These are phyloP conservation scores for Patella vulgata DNA, from an alignment of 1,140 invertebrate genomes.

Conservation along the genomic window DNA sequence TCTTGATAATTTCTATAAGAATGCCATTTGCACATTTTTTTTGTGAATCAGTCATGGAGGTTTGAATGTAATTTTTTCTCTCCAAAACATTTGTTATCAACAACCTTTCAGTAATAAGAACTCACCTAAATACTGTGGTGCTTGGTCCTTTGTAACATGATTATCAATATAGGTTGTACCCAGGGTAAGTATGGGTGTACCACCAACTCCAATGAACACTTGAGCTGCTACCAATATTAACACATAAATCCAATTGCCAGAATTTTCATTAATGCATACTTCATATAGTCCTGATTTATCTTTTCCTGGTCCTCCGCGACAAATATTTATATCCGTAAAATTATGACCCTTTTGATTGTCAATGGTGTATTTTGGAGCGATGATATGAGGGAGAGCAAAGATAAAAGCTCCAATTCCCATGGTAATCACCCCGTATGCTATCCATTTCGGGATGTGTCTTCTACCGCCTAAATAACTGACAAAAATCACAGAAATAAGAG, in stretches of 20 bases:
- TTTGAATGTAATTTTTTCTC: no score
- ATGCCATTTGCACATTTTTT: no score
- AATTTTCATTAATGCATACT: constrained; percentile 55
- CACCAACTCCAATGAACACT: constrained; percentile 70
- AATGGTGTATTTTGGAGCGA: constrained; percentile 65
- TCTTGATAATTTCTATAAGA: no score
- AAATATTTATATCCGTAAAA: constrained; percentile 56
- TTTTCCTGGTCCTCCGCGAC: constrained; percentile 37
- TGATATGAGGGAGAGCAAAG: constrained; percentile 76
- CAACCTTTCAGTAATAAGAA: no score
- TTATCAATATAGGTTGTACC: constrained; percentile 73
- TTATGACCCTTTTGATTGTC: constrained; percentile 33
- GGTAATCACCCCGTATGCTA: constrained; percentile 87
- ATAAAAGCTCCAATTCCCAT: constrained; percentile 88
- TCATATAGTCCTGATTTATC: constrained; percentile 7
- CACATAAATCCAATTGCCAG: constrained; percentile 66
- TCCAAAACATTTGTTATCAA: no score
- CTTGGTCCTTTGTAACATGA: constrained; percentile 70
- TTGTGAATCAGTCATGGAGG: no score
- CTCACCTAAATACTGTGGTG: constrained; percentile 70
- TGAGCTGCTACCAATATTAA: constrained; percentile 70
- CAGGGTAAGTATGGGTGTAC: constrained; percentile 71
- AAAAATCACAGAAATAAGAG: constrained; percentile 92
- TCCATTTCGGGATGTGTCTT: constrained; percentile 95
- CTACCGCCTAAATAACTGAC: constrained; percentile 94